A percentile compares a stretch with the other conserved stretches of the same genome.
Conservation (phyloP, 2,113 vertebrate species). For the Bostrychus sinensis region DNA sequence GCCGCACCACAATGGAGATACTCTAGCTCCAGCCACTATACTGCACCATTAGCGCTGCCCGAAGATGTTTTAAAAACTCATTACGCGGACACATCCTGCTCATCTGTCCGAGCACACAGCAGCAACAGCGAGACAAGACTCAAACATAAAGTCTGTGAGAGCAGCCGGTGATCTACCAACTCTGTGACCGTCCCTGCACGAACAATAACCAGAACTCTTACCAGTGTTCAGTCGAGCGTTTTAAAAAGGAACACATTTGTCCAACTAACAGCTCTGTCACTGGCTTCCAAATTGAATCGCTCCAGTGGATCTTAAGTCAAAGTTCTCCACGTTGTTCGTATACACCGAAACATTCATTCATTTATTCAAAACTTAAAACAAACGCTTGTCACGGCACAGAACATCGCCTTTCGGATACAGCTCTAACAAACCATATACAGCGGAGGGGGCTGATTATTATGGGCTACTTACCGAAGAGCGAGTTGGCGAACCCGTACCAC, state of each 20-base stretch:
- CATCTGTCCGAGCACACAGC: background rate
- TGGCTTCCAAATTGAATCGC: no score
- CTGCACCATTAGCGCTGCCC: background rate
- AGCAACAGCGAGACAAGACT: background rate
- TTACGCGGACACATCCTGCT: background rate
- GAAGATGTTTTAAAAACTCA: background rate
- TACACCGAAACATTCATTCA: no score
- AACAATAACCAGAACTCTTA: no score
- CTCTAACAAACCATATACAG: background rate
- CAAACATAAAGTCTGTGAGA: background rate
- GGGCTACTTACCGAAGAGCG: slow-evolving; percentile 82
- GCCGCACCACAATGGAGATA: background rate
- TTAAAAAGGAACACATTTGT: no score
- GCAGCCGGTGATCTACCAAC: background rate
- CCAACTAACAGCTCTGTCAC: no score
- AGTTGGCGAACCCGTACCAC: slow-evolving; percentile 86
- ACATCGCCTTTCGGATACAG: background rate
- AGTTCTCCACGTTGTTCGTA: no score
- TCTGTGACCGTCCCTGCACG: no score
- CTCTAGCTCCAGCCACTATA: background rate
- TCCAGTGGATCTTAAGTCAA: no score
- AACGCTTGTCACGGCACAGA: background rate
- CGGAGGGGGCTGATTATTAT: background rate
- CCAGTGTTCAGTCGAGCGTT: no score
- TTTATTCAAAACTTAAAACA: background rate